phyloP scores from a whole-genome alignment of 53 echinoderm and acorn worm species.

The Paracentrotus lividus region DNA sequence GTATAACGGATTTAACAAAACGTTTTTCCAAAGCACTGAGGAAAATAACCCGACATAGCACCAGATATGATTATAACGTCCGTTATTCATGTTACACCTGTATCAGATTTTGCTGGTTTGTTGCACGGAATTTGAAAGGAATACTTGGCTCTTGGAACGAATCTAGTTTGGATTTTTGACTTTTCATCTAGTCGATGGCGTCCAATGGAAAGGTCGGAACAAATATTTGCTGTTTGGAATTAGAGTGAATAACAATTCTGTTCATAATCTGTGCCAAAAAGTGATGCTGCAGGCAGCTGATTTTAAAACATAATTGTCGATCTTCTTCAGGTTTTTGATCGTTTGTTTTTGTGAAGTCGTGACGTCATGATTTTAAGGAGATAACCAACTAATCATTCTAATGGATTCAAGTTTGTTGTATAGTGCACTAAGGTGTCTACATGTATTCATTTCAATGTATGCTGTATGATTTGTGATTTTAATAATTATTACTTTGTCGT shows the following conservation, averaged over 20 bases:
- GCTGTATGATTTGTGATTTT: no score
- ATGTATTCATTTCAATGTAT: neutral
- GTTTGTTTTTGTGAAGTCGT: neutral
- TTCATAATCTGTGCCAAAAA: no score
- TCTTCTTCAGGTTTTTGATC: no score
- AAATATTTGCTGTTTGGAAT: neutral
- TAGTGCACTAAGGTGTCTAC: neutral
- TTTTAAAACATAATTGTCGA: no score
- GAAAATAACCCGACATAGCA: neutral
- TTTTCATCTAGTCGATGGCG: neutral
- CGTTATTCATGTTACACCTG: neutral
- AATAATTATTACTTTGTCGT: no score
- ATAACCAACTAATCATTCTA: neutral
- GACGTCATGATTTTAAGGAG: neutral
- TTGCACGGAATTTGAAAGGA: neutral
- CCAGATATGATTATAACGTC: neutral
- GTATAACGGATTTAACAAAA: constrained; percentile 29
- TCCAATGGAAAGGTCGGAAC: no score
- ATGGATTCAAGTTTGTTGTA: neutral
- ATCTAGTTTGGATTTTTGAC: neutral
- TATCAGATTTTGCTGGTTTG: neutral
- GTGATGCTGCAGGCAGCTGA: no score
- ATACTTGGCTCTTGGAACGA: neutral
- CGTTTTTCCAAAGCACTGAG: neutral
- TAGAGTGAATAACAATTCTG: no score